Evolutionary conservation across 2,113 vertebrate genomes (phyloP).

Genomic region (Aptenodytes forsteri): DNA sequence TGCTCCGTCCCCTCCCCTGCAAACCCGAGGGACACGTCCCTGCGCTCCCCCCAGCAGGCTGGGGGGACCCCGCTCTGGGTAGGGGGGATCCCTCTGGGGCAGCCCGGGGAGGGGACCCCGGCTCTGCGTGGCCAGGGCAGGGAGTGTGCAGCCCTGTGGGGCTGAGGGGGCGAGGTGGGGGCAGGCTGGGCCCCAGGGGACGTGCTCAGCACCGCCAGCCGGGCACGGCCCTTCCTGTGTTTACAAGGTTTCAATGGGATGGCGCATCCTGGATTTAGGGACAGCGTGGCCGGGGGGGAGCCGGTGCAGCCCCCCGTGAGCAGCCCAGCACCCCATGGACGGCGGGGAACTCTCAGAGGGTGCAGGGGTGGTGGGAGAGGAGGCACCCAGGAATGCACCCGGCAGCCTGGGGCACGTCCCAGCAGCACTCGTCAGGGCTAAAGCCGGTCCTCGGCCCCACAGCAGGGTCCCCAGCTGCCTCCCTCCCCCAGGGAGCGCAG

Average conservation of each 20-base stretch:
- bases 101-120: not conserved
- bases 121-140: not conserved
- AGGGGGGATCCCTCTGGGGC: not conserved
- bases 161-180: not conserved
- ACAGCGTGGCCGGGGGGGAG: fast-evolving
- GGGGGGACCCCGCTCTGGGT: not conserved
- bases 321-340: not conserved
- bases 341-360: not conserved
- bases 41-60: too few species aligned
- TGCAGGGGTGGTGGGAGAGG: fast-evolving
- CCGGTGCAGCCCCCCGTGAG: fast-evolving
- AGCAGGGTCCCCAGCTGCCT: not conserved
- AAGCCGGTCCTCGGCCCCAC: fast-evolving
- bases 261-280: not conserved
- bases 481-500: fast-evolving
- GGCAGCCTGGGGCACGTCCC: fast-evolving
- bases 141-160: not conserved
- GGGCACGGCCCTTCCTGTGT: constrained; percentile 43
- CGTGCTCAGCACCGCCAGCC: not conserved
- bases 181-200: not conserved
- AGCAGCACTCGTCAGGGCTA: fast-evolving
- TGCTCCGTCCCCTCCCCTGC: not conserved
- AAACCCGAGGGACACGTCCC: not conserved
- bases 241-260: not conserved
- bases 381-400: not conserved